A percentile compares a stretch with the other conserved stretches of the same genome.
phyloP scores from a whole-genome alignment of 2,113 vertebrate species.

The Eulemur rufifrons region DNA sequence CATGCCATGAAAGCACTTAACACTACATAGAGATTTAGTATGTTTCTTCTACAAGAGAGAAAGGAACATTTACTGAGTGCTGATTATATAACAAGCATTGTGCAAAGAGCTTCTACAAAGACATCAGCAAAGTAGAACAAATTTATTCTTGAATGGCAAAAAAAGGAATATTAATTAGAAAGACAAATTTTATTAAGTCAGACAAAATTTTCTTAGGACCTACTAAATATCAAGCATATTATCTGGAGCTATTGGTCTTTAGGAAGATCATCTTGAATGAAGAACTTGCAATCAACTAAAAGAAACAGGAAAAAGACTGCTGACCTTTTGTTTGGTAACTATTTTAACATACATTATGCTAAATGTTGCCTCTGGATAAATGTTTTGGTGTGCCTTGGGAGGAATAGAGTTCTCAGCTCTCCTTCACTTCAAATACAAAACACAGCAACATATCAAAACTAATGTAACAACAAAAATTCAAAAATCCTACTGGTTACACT shows the following conservation, averaged over 20 bases:
- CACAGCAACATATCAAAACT: not conserved
- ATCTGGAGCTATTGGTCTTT: constrained; percentile 10
- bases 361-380: not conserved
- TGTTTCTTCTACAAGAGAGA: constrained; percentile 43
- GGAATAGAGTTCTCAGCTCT: not conserved
- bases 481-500: not conserved
- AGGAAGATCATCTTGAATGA: not conserved
- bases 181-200: not conserved
- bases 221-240: not conserved
- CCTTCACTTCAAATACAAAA: not conserved
- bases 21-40: not conserved
- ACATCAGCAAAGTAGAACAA: constrained; percentile 20
- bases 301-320: constrained; percentile 1
- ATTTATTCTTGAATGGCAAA: constrained; percentile 22
- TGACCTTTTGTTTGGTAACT: not conserved
- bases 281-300: constrained; percentile 17
- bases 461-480: not conserved
- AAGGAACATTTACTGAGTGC: constrained; percentile 17
- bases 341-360: not conserved
- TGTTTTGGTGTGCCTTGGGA: not conserved
- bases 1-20: constrained; percentile 56
- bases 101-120: constrained; percentile 50
- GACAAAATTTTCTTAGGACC: not conserved
- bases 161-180: constrained; percentile 43
- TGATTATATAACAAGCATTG: constrained; percentile 36